Evolutionary conservation across 2,797 vertebrate species (phyloP), one percentile per base, ranked within the genome.

Genomic region (Discoglossus pictus): DNA sequence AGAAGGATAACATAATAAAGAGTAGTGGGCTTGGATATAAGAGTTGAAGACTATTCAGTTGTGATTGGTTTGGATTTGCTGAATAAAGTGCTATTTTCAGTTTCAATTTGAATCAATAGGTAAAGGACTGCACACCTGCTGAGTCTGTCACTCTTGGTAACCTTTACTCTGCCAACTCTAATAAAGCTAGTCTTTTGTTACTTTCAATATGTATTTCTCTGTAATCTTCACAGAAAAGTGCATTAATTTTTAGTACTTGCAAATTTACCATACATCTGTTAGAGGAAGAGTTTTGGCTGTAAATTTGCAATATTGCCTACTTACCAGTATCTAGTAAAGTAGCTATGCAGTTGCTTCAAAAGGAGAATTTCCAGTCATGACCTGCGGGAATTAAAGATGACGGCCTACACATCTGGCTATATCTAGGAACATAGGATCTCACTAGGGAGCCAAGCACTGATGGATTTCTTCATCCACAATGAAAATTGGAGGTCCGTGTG

Each of bases 1-100:
- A 79, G 48, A 77, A 68, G 48, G 69, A 81, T 68, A 51, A 72
- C 76, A 59, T 84, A 72, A 48, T 81, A 83, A 84, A 84, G 76
- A 82, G 74, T 76, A 78, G 76, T 81, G 79, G 80, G 73, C 53
- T 78, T 72, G 81, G 75, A 83, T 88, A 85, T 84, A 75, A 79
- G 75, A 84, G 74, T 71, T 66, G 74, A 88, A 84, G 79, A 80
- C 70, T 77, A 63, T 77, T 64, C 68, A 82, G 77, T 69, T 75
- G 80, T 79, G 81, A 87, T 87, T 83, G 82, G 68, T 78, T 80
- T 87, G 88, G 85, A 86, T 87, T 87, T 85, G 78, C 76, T 82
- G 83, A 86, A 87, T 87, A 88, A 88, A 89, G 86, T 86, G 82
- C 84, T 84, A 72, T 83, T 84, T 84, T 90, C 87, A 88, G 82